Percentiles rank a stretch among this genome's conserved stretches.
Evolutionary conservation across 2,888 invertebrate genomes (phyloP).

Genomic region (Teinopalpus imperialis): DNA sequence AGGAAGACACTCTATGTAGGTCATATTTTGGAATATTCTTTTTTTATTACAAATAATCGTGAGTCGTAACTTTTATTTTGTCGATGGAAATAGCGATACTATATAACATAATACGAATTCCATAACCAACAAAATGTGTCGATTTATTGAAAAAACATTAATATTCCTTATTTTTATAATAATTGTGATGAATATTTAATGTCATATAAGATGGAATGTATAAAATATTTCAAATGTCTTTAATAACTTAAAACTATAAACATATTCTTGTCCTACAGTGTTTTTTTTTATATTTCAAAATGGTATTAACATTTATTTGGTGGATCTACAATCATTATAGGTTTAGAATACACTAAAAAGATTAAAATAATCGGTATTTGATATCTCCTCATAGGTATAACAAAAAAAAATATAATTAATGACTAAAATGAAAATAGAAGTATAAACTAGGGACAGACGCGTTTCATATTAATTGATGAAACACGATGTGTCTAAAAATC

Average conservation of each 20-base stretch:
- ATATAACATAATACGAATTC: constrained; percentile 75
- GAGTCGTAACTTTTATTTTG: constrained; percentile 43
- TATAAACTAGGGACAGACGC: constrained; percentile 32
- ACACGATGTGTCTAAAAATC: constrained; percentile 45
- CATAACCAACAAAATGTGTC: constrained; percentile 41
- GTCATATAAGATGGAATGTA: constrained; percentile 6
- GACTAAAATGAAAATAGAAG: constrained; percentile 81
- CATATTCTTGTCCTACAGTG: not conserved
- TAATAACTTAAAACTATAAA: not conserved
- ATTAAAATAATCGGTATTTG: constrained; percentile 5
- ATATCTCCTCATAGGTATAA: constrained; percentile 20
- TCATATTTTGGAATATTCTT: constrained; percentile 22
- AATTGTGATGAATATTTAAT: constrained; percentile 31
- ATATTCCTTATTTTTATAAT: constrained; percentile 28
- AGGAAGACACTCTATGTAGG: constrained; percentile 33
- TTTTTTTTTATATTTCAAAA: not conserved
- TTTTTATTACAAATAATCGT: constrained; percentile 40
- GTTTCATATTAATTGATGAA: constrained; percentile 7
- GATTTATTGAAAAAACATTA: constrained; percentile 22
- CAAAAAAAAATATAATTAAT: constrained; percentile 32
- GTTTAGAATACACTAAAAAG: not conserved
- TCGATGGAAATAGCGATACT: constrained; percentile 68
- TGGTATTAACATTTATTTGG: constrained; percentile 11
- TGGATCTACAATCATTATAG: not conserved
- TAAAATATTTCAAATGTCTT: not conserved